Percentiles rank a stretch among this genome's conserved stretches.
Evolutionary conservation across 2,113 vertebrate species (phyloP).

Genomic region (Tetrao urogallus): DNA sequence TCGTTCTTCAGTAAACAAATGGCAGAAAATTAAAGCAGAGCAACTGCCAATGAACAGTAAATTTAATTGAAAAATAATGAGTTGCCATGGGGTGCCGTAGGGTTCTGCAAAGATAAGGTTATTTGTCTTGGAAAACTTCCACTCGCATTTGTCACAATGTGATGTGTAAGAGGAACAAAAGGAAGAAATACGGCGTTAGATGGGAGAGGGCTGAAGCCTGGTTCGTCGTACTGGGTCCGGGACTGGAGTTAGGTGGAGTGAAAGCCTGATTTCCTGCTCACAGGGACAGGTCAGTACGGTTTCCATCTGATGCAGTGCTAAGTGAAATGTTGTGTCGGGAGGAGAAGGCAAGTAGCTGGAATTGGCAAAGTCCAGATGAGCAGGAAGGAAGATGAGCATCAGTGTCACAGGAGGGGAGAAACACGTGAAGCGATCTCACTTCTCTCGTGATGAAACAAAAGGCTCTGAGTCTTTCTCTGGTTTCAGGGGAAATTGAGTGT

Average conservation of each 20-base stretch:
- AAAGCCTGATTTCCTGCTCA: neutral
- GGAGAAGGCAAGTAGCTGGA: neutral
- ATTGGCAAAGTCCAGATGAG: neutral
- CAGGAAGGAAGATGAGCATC: conserved; percentile 56
- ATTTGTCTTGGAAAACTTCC: conserved; percentile 77
- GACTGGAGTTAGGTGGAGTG: neutral
- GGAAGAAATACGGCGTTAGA: neutral
- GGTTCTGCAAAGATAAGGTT: conserved; percentile 76
- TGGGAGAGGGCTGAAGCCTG: conserved; percentile 2
- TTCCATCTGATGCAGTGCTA: neutral
- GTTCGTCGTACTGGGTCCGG: neutral
- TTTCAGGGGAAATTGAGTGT: neutral
- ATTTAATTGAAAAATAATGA: conserved; percentile 84
- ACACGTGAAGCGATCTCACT: rapidly evolving
- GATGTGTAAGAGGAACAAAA: conserved; percentile 48
- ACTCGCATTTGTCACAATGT: conserved; percentile 68
- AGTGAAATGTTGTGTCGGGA: neutral
- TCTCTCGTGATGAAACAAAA: neutral
- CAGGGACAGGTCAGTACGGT: neutral
- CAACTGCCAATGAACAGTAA: conserved; percentile 78
- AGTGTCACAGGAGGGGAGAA: neutral
- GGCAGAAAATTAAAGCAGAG: conserved; percentile 79
- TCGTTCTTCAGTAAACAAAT: conserved; percentile 79
- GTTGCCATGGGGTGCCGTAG: conserved; percentile 72
- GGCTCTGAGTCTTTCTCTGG: neutral